phyloP scores from a whole-genome alignment of 2,797 vertebrate genomes.

The Thripadectes ignobilis region DNA sequence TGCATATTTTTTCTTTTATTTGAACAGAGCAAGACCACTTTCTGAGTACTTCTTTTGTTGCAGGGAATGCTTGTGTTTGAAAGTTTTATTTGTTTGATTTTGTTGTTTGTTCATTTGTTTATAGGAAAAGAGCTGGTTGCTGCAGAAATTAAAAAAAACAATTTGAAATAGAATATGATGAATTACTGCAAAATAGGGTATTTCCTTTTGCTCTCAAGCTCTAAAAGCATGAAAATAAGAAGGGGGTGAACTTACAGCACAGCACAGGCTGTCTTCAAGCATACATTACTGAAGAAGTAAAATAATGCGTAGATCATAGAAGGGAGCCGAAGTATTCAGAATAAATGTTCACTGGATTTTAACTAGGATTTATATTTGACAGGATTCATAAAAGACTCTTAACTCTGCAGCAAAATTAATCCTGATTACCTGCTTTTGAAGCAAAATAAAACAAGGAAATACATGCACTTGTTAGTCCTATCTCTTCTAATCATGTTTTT shows the following conservation, averaged over 20 bases:
- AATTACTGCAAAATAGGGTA: not conserved
- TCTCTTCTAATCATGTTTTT: not conserved
- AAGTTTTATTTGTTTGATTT: not conserved
- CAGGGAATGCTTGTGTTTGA: not conserved
- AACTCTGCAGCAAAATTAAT: slow-evolving; percentile 12
- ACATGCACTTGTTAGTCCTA: not conserved
- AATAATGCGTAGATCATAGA: not conserved
- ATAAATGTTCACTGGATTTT: not conserved
- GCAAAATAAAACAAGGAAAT: not conserved
- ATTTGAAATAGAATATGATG: not conserved
- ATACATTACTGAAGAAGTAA: not conserved
- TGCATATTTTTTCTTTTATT: not conserved
- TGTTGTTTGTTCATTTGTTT: not conserved
- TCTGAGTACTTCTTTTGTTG: not conserved
- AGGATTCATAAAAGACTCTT: not conserved
- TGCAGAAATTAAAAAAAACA: not conserved
- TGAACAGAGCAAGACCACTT: not conserved
- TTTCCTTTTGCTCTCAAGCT: not conserved
- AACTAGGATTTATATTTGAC: not conserved
- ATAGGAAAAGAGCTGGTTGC: not conserved
- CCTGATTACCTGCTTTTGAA: not conserved
- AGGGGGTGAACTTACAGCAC: not conserved
- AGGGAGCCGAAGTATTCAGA: not conserved
- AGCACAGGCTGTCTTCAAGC: not conserved
- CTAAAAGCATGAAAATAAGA: not conserved